Percentiles rank a stretch among this genome's conserved stretches.
Evolutionary conservation across 2,888 invertebrate species (phyloP).

Genomic region (Megastigmus dorsalis): DNA sequence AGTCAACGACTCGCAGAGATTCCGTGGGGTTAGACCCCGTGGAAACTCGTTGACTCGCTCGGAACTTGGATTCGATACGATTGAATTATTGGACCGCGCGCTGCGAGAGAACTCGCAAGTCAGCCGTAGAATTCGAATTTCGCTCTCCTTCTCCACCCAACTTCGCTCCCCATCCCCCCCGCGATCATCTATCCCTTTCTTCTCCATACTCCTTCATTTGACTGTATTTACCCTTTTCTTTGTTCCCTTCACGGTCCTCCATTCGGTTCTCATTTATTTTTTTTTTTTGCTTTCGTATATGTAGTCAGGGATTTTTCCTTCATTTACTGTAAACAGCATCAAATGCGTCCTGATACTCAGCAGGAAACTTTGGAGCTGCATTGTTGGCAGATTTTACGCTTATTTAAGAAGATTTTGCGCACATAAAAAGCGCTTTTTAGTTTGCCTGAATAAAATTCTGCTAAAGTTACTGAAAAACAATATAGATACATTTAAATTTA

Average conservation of each 20-base stretch:
- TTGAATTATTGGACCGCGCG: conserved; percentile 63
- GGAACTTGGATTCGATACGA: conserved; percentile 62
- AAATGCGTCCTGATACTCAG: too few relatives aligned
- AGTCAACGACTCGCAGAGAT: conserved; percentile 60
- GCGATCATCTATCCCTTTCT: conserved; percentile 39
- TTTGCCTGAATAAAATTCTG: too few relatives aligned
- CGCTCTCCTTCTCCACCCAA: conserved; percentile 38
- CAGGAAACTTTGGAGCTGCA: too few relatives aligned
- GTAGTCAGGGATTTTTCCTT: too few relatives aligned
- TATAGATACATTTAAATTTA: too few relatives aligned
- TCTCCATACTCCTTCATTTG: background rate
- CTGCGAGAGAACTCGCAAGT: conserved; percentile 55
- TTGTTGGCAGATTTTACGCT: too few relatives aligned
- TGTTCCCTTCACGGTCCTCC: background rate
- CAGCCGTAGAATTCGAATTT: conserved; percentile 55
- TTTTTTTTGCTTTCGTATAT: background rate
- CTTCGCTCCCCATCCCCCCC: conserved; percentile 12
- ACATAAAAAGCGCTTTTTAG: too few relatives aligned
- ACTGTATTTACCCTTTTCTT: background rate
- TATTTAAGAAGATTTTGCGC: too few relatives aligned
- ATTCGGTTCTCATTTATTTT: background rate
- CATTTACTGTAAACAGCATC: too few relatives aligned
- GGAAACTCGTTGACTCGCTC: conserved; percentile 62
- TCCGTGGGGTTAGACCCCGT: conserved; percentile 59
- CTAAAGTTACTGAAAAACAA: too few relatives aligned